phyloP scores from a whole-genome alignment of 2,113 vertebrate genomes.

The Anarrhichthys ocellatus region DNA sequence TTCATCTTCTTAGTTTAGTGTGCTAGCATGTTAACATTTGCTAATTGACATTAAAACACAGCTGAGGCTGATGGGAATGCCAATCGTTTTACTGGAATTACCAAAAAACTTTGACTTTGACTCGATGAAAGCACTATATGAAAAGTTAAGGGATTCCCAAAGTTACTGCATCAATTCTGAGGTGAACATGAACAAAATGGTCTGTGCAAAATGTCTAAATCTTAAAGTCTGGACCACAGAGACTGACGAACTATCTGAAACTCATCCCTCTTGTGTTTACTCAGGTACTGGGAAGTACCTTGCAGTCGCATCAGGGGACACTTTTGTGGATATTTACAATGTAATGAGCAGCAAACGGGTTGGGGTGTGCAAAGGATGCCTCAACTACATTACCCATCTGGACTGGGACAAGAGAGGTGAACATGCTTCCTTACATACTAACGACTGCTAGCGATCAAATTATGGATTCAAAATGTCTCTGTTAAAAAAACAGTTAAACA shows the following conservation, averaged over 20 bases:
- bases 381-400: constrained; percentile 94
- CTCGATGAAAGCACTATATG: background rate
- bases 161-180: background rate
- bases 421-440: constrained; percentile 8
- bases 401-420: constrained; percentile 97
- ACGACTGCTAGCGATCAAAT: background rate
- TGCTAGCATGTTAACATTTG: background rate
- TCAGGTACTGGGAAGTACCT: constrained; percentile 95
- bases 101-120: background rate
- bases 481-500: constrained; percentile 1
- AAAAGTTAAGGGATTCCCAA: background rate
- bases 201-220: background rate
- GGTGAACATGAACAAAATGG: background rate
- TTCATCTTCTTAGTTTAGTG: background rate
- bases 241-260: background rate
- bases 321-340: constrained; percentile 97
- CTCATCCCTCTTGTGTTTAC: constrained; percentile 29
- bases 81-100: background rate
- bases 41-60: background rate
- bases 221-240: background rate
- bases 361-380: constrained; percentile 94
- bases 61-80: background rate
- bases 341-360: constrained; percentile 98
- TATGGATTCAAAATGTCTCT: constrained; percentile 4
- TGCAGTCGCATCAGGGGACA: constrained; percentile 95